phyloP scores from a whole-genome alignment of 2,113 vertebrate genomes.

The Columba livia region DNA sequence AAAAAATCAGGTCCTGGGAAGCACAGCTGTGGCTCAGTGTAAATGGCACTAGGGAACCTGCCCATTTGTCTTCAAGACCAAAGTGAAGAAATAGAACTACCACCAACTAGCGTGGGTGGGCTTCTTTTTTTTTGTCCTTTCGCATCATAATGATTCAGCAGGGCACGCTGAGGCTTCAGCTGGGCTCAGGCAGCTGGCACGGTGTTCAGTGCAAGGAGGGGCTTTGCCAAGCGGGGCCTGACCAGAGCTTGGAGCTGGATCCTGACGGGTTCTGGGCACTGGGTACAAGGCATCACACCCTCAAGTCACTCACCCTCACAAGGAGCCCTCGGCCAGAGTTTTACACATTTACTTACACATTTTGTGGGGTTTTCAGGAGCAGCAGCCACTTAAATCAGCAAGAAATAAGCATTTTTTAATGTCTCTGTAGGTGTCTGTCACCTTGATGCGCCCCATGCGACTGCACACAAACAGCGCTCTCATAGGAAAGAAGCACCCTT shows the following conservation, averaged over 20 bases:
- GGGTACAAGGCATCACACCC: rapidly evolving
- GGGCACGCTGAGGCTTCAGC: background rate
- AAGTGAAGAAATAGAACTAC: background rate
- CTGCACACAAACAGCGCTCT: background rate
- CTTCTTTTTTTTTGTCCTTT: background rate
- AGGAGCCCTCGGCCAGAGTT: background rate
- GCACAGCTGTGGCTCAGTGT: background rate
- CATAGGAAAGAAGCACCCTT: background rate
- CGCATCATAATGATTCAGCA: background rate
- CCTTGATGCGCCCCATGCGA: background rate
- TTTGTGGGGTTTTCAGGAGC: background rate
- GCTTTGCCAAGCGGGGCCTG: background rate
- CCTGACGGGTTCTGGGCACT: background rate
- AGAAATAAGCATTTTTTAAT: background rate
- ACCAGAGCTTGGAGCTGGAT: background rate
- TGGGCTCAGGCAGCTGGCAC: background rate
- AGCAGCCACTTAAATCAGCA: background rate
- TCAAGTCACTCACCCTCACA: background rate
- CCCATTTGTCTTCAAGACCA: background rate
- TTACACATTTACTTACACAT: background rate
- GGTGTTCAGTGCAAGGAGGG: rapidly evolving
- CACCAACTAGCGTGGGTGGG: background rate
- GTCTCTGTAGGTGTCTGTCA: background rate
- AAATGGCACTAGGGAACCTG: background rate
- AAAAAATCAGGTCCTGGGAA: background rate